Conservation (phyloP, 2,888 invertebrate genomes). For the Watsonalla cultraria region DNA sequence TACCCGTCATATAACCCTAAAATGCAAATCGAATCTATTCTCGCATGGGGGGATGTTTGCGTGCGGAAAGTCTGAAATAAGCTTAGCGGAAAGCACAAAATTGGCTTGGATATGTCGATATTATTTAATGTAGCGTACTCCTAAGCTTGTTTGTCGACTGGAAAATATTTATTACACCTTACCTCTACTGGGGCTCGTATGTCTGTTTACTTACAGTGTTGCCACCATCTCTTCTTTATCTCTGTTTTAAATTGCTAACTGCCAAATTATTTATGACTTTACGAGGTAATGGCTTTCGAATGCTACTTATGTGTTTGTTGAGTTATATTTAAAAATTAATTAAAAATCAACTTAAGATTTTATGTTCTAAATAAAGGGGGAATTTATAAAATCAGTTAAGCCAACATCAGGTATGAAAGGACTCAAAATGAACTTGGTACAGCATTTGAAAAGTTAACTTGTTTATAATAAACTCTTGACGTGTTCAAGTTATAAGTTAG, state of each 20-base stretch:
- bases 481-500: constrained; percentile 33
- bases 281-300: too few relatives aligned
- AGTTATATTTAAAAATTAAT: too few relatives aligned
- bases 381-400: background rate
- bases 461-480: constrained; percentile 37
- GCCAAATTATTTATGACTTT: constrained; percentile 9
- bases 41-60: constrained; percentile 60
- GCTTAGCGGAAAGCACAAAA: constrained; percentile 66
- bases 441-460: constrained; percentile 29
- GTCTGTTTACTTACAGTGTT: too few relatives aligned
- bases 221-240: constrained; percentile 24
- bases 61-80: constrained; percentile 61
- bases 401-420: background rate
- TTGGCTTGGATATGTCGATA: constrained; percentile 71
- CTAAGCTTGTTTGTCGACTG: constrained; percentile 62
- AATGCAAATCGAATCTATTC: constrained; percentile 66
- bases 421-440: background rate
- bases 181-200: constrained; percentile 29
- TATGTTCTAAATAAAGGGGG: too few relatives aligned
- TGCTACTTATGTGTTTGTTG: too few relatives aligned
- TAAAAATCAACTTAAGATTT: too few relatives aligned
- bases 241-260: constrained; percentile 19
- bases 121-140: constrained; percentile 67
- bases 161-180: constrained; percentile 66
- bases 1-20: constrained; percentile 53